Conservation (phyloP, 2,113 vertebrate species). For the Excalfactoria chinensis region DNA sequence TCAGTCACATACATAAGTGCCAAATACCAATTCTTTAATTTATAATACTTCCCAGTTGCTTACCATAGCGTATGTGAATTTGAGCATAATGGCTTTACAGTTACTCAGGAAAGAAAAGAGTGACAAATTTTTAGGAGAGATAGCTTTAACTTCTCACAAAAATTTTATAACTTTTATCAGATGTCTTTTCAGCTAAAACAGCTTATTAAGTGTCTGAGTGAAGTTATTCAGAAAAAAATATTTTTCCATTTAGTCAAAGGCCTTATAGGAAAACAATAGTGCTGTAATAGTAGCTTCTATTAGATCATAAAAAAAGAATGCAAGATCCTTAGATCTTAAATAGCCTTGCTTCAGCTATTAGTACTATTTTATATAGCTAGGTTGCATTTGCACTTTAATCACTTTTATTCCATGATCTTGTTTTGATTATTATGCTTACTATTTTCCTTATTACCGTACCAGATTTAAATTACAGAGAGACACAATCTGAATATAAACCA, state of each 20-base stretch:
- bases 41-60: constrained; percentile 15
- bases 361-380: constrained; percentile 56
- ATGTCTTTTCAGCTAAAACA: constrained; percentile 57
- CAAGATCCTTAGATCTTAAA: constrained; percentile 64
- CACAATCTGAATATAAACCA: constrained; percentile 66
- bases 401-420: constrained; percentile 64
- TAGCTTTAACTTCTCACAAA: neutral
- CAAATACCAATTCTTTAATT: constrained; percentile 48
- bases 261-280: constrained; percentile 63
- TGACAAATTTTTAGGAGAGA: constrained; percentile 23
- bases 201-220: constrained; percentile 49
- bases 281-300: constrained; percentile 68
- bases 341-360: constrained; percentile 61
- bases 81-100: constrained; percentile 46
- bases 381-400: constrained; percentile 66
- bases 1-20: constrained; percentile 20
- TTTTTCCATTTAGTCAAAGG: constrained; percentile 65
- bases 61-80: neutral
- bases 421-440: constrained; percentile 67
- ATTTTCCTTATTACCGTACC: constrained; percentile 51
- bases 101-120: constrained; percentile 37
- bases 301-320: constrained; percentile 73
- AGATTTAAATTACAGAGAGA: constrained; percentile 65
- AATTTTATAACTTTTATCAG: constrained; percentile 61
- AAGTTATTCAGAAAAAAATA: constrained; percentile 46